Percentiles rank a stretch among this genome's conserved stretches.
Evolutionary conservation across 2,113 vertebrate species (phyloP).

Genomic region (Hystrix cristata): DNA sequence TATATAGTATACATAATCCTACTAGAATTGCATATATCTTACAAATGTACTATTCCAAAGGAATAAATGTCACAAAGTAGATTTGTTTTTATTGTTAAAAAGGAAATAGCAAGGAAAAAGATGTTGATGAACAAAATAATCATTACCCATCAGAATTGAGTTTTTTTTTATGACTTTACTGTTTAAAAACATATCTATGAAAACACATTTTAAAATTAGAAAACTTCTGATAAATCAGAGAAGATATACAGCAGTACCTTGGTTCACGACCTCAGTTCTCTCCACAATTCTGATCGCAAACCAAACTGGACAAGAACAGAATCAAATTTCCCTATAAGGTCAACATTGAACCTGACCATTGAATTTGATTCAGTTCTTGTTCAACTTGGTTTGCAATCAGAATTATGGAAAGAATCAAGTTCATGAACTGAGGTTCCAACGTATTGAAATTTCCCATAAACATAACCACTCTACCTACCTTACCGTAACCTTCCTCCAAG

Average conservation of each 20-base stretch:
- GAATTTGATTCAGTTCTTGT: not conserved
- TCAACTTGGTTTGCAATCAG: not conserved
- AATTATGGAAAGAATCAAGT: not conserved
- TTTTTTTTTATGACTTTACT: not conserved
- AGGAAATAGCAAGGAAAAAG: conserved; percentile 19
- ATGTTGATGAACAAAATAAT: not conserved
- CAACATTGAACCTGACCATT: not conserved
- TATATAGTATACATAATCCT: not conserved
- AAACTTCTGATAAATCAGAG: not conserved
- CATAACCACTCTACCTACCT: not conserved
- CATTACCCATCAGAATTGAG: not conserved
- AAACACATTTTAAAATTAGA: conserved; percentile 20
- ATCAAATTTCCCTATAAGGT: not conserved
- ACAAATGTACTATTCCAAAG: not conserved
- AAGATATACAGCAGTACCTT: not conserved
- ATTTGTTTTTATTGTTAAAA: not conserved
- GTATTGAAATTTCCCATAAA: not conserved
- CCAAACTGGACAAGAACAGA: not conserved
- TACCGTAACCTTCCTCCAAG: not conserved
- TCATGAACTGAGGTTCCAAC: not conserved
- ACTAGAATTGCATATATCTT: not conserved
- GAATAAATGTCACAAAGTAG: not conserved
- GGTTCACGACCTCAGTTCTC: not conserved
- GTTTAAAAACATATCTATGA: not conserved
- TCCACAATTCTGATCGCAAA: not conserved